Base-by-base conservation (phyloP, 2,113 vertebrate species). In the Heterocephalus glaber region DNA sequence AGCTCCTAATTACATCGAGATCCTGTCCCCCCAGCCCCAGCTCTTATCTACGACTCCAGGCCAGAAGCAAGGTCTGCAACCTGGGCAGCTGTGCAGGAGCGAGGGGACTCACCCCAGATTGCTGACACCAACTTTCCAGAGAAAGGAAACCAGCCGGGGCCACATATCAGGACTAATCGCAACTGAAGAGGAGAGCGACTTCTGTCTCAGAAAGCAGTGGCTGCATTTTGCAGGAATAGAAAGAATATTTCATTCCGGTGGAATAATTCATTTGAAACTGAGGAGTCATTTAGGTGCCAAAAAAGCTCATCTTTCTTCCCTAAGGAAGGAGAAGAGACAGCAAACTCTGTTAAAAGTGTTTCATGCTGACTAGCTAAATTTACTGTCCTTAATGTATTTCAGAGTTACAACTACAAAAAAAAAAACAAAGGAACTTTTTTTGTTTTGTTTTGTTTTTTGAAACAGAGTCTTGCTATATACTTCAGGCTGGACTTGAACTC, bases 281-380 rank as follows among this genome's bases (percentile, higher is more conserved):
- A 90, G 54, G 86, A 83, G 70, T 93, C 91, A n/a, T 61, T 22
- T 58, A 91, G 96, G 94, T 96, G 83, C 86, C 17, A 3, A 93
- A 83, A 79, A 76, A 68, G 76, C 44, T 95, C 93, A 92, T 97
- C 95, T 90, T 94, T 96, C 95, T 95, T 89, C 80, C 89, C 83
- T 22, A 74, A 92, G 61, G 79, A 84, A 96, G 93, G 79, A 87
- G 35, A 77, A 9, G 72, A 96, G 83, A 86, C 94, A 92, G 89
- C 77, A 9, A 86, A 65, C 54, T 84, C 92, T 90, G 77, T 90
- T 82, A 72, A 52, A 95, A 94, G 61, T 77, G 49, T 77, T 90
- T 86, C 80, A 8, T 28, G 72, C 60, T 88, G 85, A 95, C 65
- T 60, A 58, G 81, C 61, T 89, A 93, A 89, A 94, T 96, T 92